Evolutionary conservation across 2,797 vertebrate genomes (phyloP), one percentile per base, ranked within the genome.

Genomic region (Melanotaenia maccullochi): DNA sequence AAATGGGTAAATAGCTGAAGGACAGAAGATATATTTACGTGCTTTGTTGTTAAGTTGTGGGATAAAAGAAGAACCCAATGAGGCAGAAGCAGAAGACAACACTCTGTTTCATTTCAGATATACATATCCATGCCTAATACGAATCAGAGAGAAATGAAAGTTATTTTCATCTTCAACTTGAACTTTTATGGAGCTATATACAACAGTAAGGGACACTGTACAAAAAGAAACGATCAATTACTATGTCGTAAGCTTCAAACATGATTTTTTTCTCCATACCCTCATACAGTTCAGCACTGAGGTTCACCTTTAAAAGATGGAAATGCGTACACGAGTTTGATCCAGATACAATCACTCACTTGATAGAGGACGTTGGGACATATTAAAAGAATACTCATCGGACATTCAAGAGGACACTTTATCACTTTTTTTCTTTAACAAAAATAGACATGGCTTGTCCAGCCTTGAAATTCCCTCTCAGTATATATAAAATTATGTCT

Each of bases 401-500:
- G 79, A 93, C 92, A 92, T 93, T 94, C 90, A 92, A 89, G 89
- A 93, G 86, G 85, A 92, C 92, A 87, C 73, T 24, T 83, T 80
- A 87, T 90, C 85, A 90, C 86, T 51, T 80, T 91, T 87, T 83
- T 86, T 86, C 88, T 87, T 94, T 95, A 95, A 95, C 93, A 96
- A 95, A 96, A 96, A 96, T 96, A 96, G 94, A 95, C 93, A 87
- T 1, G 92, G 94, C 94, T 93, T 91, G 76, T 92, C 94, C 94
- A 93, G 93, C 94, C 93, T 93, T 90, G 89, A 89, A 93, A 94
- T 94, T 94, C 95, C 92, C 90, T 94, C 94, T 95, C 75, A 87
- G 89, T 92, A 90, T 90, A 88, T 90, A 95, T 93, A 95, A 95
- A 93, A 92, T 91, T 92, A 91, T 91, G 92, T 93, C 89, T 92